Evolutionary conservation across 2,888 invertebrate species (phyloP), one percentile per base, ranked within the genome.

Genomic region (Pandemis heparana): DNA sequence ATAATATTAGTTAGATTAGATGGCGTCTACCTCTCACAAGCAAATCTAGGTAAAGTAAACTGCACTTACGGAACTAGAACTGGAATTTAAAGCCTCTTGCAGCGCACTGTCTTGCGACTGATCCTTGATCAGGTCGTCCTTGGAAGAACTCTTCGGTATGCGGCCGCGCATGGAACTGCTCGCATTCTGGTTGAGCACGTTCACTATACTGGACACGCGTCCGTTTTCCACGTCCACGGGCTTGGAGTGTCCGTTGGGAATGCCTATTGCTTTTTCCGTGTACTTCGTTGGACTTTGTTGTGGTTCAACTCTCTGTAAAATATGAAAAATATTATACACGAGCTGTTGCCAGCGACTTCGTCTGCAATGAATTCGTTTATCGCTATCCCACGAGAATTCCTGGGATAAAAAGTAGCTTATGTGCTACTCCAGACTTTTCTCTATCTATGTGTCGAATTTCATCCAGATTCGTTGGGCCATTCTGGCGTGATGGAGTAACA

Each of bases 41-140:
- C 4, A 8, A 41, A 41, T 43, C 12, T 12, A 12, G 7, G n/a
- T 6, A 56, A n/a, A n/a, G n/a, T n/a, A n/a, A n/a, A n/a, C n/a
- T n/a, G n/a, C n/a, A n/a, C 91, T 89, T 81, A 95, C 95, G 78
- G 95, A 94, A 85, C 87, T 91, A 75, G 91, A 88, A 10, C 94
- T 94, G 16, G 91, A 86, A 82, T 95, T 95, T 16, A 95, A 83
- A 71, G 90, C 90, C 56, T 94, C 94, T 78, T 94, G 92, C 69
- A 91, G 75, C 18, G 87, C 86, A 67, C 82, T 87, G 12, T 94
- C 94, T 0, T 82, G 81, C 12, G 85, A 85, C 60, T 87, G 85
- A 12, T 94, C 92, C 71, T 90, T 83, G 9, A 92, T 75, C 46
- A 95, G 83, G 60, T 95, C 92, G 62, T 95, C 95, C 77, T 93